Base-by-base conservation (phyloP, 30 jellyfish, hydroid and myxozoan genomes). In the Aurelia coerulea region DNA sequence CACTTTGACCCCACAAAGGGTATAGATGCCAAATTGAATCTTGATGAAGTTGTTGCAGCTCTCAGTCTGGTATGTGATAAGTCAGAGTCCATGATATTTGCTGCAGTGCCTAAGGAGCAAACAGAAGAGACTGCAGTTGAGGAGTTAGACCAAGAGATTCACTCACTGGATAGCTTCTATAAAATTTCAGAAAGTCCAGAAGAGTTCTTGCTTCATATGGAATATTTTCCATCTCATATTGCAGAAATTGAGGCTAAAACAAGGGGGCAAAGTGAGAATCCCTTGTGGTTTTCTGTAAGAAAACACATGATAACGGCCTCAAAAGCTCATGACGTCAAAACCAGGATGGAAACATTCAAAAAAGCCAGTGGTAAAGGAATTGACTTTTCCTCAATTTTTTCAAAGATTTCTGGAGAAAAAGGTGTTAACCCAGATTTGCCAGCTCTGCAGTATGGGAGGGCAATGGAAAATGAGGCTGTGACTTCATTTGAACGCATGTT, bases 361-460 rank as follows among this genome's bases (percentile, higher is more conserved):
- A 59, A 32, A 51, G 72, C 16, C 68, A 0, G 62, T 67, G 46
- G 39, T n/a, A 49, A 34, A 15, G 18, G 67, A 46, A 52, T 50
- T 65, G 85, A 62, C n/a, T 76, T 78, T 62, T 65, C 92, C 5
- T 59, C 68, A 59, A 49, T 76, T 29, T 5, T 87, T 33, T 54
- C 53, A 15, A 76, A 76, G 59, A 70, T 75, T 16, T 17, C 86
- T 32, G 91, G 87, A 18, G 18, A 29, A 49, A 49, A 63, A 34
- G 49, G 49, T 32, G 65, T 89, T 50, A 74, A 81, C 89, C 94
- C 97, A 23, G 84, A 80, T 60, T 15, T 73, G 68, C 96, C 92
- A 17, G 96, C 96, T 54, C 78, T 75, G 65, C 78, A 76, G 56
- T 86, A 78, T 76, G 92, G 92, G 31, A 53, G 96, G 56, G 71